phyloP scores from a whole-genome alignment of 2,888 invertebrate species.

The Unio pictorum region DNA sequence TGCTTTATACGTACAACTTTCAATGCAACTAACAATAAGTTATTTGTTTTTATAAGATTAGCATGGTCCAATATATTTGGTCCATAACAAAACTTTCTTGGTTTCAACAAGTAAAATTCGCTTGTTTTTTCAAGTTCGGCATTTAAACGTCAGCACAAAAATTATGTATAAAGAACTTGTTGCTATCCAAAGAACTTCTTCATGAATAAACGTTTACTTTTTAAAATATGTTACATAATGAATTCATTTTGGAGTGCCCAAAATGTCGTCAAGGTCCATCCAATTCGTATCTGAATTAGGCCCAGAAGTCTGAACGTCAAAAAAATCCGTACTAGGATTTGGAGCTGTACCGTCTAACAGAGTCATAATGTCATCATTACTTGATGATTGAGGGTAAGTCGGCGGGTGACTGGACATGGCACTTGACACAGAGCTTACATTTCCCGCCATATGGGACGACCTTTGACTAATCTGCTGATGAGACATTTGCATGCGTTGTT shows the following conservation, averaged over 20 bases:
- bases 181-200: too few species aligned
- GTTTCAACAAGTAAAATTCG: too few species aligned
- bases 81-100: too few species aligned
- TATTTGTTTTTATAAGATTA: too few species aligned
- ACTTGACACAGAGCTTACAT: slow-evolving; percentile 17
- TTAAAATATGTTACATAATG: background rate
- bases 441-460: slow-evolving; percentile 31
- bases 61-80: too few species aligned
- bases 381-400: slow-evolving; percentile 36
- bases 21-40: too few species aligned
- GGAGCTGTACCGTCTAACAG: slow-evolving; percentile 86
- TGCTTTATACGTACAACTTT: too few species aligned
- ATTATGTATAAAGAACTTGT: too few species aligned
- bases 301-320: slow-evolving; percentile 75
- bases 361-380: slow-evolving; percentile 81
- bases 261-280: slow-evolving; percentile 37
- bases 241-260: slow-evolving; percentile 14
- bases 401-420: slow-evolving; percentile 12
- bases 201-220: too few species aligned
- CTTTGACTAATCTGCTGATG: slow-evolving; percentile 60
- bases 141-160: too few species aligned
- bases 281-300: slow-evolving; percentile 33
- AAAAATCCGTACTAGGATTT: slow-evolving; percentile 76
- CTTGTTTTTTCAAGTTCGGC: too few species aligned
- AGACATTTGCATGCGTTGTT: slow-evolving; percentile 71